Evolutionary conservation across 2,797 vertebrate genomes (phyloP), one percentile per base, ranked within the genome.

Genomic region (Arremon aurantiirostris): DNA sequence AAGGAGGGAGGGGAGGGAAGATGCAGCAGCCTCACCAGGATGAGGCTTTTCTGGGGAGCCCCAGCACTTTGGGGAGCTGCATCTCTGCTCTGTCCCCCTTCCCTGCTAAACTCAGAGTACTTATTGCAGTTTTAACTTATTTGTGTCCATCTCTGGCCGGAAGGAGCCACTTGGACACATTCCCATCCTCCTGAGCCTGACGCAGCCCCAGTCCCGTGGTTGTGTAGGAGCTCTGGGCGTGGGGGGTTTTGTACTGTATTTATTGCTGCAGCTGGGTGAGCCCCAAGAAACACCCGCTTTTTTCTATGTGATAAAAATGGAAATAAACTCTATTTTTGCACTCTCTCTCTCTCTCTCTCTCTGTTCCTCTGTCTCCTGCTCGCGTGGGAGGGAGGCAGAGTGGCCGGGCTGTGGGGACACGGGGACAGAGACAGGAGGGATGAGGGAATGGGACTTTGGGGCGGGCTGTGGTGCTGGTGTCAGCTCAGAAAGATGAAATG

Each of bases 251-350:
- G 82, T 83, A 86, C 76, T 72, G 10, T 94, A 96, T 95, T 95
- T 93, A 96, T 94, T 91, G 64, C 78, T 57, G 66, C 73, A 52
- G 50, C 82, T 89, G 89, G 81, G 79, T 32, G 42, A 87, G 64
- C 70, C 89, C 83, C 73, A 28, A 50, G 61, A 50, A 68, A 78
- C 14, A 52, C 46, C 5, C 2, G 61, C 35, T 56, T 21, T 73
- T 89, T 79, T 85, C 47, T 92, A 49, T 8, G 57, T 12, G 15
- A 83, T 42, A 64, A 73, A 72, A 70, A 85, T 22, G 41, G 82
- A 90, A 96, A 92, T 92, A 89, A 93, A 96, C 19, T 86, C 78
- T 89, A 77, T 89, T 95, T 95, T 92, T 65, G 89, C 83, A 93
- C 26, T 78, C 30, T 16, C 12, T 24, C 26, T 32, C 24, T 24